Percentiles rank a stretch among this genome's conserved stretches.
Evolutionary conservation across 1,140 invertebrate species (phyloP).

Genomic region (Drosophila ironensis): DNA sequence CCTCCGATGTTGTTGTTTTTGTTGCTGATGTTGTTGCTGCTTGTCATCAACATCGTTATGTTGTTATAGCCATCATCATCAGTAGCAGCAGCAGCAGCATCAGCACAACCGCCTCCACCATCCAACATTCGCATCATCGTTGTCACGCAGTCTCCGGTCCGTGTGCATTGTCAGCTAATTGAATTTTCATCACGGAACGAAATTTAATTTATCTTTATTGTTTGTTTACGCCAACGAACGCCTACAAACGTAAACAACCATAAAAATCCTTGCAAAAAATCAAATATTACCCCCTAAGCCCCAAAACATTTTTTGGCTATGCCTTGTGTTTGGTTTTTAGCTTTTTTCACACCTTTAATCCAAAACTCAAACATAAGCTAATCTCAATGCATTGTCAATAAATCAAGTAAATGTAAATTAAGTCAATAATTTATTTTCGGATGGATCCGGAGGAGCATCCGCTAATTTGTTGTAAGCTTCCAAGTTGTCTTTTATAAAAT

Average conservation of each 20-base stretch:
- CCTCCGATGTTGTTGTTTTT: slow-evolving; percentile 22
- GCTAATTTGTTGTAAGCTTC: slow-evolving; percentile 10
- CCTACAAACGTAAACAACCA: slow-evolving; percentile 26
- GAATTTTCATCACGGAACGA: slow-evolving; percentile 76
- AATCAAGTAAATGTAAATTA: no score
- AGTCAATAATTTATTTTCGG: no score
- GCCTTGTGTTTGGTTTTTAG: no score
- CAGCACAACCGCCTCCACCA: background rate
- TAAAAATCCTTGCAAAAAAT: slow-evolving; percentile 6
- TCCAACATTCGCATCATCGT: slow-evolving; percentile 12
- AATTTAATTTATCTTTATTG: slow-evolving; percentile 79
- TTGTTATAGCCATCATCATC: slow-evolving; percentile 71
- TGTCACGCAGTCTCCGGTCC: slow-evolving; percentile 38
- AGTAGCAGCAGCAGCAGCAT: background rate
- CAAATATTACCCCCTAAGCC: slow-evolving; percentile 30
- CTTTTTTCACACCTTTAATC: no score
- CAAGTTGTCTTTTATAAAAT: slow-evolving; percentile 19
- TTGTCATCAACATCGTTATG: slow-evolving; percentile 76
- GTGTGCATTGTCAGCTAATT: slow-evolving; percentile 74
- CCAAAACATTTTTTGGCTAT: no score
- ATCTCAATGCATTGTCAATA: no score
- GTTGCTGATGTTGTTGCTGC: slow-evolving; percentile 43
- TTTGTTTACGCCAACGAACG: slow-evolving; percentile 68
- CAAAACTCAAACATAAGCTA: no score
- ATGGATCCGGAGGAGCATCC: no score